A percentile compares a stretch with the other conserved stretches of the same genome.
phyloP scores from a whole-genome alignment of 2,888 invertebrate species.

The Conomelus anceps region DNA sequence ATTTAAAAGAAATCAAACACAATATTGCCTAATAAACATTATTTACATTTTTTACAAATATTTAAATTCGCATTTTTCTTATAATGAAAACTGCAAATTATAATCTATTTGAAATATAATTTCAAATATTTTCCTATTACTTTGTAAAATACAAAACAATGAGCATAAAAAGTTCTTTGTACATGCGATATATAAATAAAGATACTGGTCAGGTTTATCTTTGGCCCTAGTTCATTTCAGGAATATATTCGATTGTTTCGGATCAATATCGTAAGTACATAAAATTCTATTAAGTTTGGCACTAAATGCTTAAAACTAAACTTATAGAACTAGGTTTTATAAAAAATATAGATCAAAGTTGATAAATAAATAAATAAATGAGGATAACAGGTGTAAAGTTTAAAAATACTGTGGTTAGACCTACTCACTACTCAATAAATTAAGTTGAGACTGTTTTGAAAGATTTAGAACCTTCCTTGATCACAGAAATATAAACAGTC shows the following conservation, averaged over 20 bases:
- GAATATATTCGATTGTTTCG: no score
- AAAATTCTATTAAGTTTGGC: not conserved
- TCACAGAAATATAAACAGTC: not conserved
- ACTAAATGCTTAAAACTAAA: not conserved
- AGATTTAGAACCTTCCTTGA: not conserved
- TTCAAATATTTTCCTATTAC: not conserved
- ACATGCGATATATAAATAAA: not conserved
- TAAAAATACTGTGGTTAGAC: not conserved
- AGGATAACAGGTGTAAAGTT: not conserved
- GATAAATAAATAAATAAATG: not conserved
- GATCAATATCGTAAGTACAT: not conserved
- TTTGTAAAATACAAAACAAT: not conserved
- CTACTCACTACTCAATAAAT: not conserved
- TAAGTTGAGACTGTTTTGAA: not conserved
- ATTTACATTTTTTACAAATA: not conserved
- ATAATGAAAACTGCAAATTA: not conserved
- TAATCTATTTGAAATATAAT: not conserved
- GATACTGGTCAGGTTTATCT: not conserved
- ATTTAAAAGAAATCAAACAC: not conserved
- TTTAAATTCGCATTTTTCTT: not conserved
- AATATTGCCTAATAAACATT: not conserved
- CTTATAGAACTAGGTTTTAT: not conserved
- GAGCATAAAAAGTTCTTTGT: not conserved
- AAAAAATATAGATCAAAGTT: not conserved
- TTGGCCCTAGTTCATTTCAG: not conserved